These are phyloP conservation scores for Ariolimax columbianus DNA, from an alignment of 2,888 invertebrate genomes.

Conservation along the genomic window DNA sequence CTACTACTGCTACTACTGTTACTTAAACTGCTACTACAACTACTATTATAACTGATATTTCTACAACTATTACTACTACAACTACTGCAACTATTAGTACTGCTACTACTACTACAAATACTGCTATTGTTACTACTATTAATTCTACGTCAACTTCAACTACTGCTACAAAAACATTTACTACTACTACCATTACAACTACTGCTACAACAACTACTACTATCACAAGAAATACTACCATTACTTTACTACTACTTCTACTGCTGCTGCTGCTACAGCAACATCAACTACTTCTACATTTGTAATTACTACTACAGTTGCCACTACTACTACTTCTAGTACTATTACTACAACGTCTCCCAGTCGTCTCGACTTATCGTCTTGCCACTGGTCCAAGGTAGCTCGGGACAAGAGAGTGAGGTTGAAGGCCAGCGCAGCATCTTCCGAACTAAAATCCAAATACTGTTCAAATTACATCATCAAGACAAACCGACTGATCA, in stretches of 20 bases:
- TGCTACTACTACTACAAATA: slow-evolving; percentile 27
- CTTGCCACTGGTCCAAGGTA: no score
- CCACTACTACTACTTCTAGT: slow-evolving; percentile 31
- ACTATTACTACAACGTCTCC: background rate
- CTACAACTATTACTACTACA: slow-evolving; percentile 14
- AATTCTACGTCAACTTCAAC: background rate
- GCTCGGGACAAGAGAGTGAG: no score
- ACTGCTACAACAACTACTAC: background rate
- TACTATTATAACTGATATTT: background rate
- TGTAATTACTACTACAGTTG: slow-evolving; percentile 16
- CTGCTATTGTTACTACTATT: slow-evolving; percentile 31
- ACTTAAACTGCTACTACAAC: slow-evolving; percentile 30
- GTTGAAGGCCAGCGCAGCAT: no score
- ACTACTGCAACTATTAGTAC: slow-evolving; percentile 9
- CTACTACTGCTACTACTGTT: slow-evolving; percentile 23
- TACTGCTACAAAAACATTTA: background rate
- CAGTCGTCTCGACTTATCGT: no score
- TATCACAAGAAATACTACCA: background rate
- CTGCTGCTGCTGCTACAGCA: background rate
- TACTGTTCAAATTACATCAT: no score
- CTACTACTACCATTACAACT: slow-evolving; percentile 7
- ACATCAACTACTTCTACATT: background rate
- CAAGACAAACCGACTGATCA: no score
- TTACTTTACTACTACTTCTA: background rate
- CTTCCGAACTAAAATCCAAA: no score